Conservation (phyloP, 2,113 vertebrate species). For the Cromileptes altivelis region DNA sequence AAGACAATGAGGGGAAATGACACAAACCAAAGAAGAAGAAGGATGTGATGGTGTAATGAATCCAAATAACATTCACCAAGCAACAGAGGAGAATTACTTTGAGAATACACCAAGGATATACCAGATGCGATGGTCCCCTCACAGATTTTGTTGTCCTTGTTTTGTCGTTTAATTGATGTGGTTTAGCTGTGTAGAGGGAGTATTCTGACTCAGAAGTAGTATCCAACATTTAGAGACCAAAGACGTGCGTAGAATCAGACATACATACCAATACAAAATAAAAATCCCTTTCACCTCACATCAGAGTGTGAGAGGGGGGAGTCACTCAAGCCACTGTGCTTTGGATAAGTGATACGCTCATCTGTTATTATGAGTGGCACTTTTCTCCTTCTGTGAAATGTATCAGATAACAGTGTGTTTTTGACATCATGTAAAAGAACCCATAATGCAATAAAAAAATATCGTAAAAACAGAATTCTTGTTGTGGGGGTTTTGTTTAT, state of each 20-base stretch:
- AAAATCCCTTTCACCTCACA: not conserved
- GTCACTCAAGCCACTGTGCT: conserved; percentile 2
- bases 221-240: conserved; percentile 21
- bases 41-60: not conserved
- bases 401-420: conserved; percentile 26
- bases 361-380: not conserved
- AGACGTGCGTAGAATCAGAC: not conserved
- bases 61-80: not conserved
- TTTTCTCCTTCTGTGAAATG: conserved; percentile 44
- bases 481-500: not conserved
- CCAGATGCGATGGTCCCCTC: conserved; percentile 22
- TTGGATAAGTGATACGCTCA: not conserved
- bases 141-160: conserved; percentile 5
- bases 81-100: not conserved
- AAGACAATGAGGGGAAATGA: conserved; percentile 6
- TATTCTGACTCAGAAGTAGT: not conserved
- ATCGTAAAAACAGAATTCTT: conserved; percentile 32
- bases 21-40: not conserved
- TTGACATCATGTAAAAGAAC: conserved; percentile 28
- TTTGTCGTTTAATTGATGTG: conserved; percentile 5
- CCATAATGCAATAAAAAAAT: conserved; percentile 64
- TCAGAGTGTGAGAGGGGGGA: not conserved
- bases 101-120: not conserved
- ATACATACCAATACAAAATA: not conserved
- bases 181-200: conserved; percentile 18